Conservation (phyloP, 2,113 vertebrate genomes). For the Anguilla rostrata region DNA sequence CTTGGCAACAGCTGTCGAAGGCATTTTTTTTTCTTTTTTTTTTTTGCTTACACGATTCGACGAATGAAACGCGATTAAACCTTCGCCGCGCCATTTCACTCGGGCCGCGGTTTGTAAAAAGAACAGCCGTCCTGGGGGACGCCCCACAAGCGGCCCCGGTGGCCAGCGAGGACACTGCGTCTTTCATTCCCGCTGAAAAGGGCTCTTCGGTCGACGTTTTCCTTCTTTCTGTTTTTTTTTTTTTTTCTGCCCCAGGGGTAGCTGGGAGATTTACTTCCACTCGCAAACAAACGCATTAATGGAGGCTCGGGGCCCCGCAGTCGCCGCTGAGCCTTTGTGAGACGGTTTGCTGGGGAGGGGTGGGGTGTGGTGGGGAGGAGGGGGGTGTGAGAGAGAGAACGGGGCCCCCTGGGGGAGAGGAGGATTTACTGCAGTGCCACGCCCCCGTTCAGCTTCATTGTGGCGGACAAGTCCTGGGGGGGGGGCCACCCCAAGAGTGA, state of each 20-base stretch:
- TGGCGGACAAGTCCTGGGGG: not conserved
- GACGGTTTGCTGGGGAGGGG: not conserved
- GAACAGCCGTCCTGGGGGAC: not conserved
- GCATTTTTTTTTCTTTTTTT: too few species aligned
- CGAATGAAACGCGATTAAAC: conserved; percentile 3
- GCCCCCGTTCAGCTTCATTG: not conserved
- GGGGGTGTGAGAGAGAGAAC: not conserved
- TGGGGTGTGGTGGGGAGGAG: not conserved
- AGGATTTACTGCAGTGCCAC: conserved; percentile 16
- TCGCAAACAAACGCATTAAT: not conserved
- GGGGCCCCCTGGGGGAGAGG: conserved; percentile 21
- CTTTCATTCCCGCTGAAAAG: not conserved
- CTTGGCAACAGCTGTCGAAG: not conserved
- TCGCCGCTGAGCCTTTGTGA: not conserved
- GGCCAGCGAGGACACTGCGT: not conserved
- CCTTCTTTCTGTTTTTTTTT: too few species aligned
- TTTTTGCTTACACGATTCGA: not conserved
- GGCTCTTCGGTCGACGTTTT: not conserved
- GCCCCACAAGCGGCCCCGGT: not conserved
- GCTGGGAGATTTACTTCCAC: not conserved
- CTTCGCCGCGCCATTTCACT: not conserved
- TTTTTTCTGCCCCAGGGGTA: not conserved
- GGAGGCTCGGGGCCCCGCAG: not conserved
- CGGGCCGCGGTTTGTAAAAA: not conserved
- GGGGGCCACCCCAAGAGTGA: not conserved